These are phyloP conservation scores for Microplitis demolitor DNA, from an alignment of 1,140 invertebrate genomes.

Conservation along the genomic window DNA sequence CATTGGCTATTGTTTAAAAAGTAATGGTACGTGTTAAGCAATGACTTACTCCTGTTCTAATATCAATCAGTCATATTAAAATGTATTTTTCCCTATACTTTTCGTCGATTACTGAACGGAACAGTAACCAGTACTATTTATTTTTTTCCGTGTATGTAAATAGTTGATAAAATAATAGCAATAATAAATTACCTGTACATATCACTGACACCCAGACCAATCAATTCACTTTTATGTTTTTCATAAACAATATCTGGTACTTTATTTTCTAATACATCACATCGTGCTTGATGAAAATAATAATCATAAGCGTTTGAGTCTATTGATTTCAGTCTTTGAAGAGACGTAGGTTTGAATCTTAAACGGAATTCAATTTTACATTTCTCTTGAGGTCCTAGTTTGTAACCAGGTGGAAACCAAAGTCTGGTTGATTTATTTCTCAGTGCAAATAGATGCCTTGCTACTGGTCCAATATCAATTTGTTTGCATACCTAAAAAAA, in stretches of 20 bases:
- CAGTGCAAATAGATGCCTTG: constrained; percentile 77
- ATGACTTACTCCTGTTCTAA: too few species aligned
- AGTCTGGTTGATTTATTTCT: constrained; percentile 65
- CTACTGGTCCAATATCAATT: constrained; percentile 74
- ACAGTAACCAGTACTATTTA: too few species aligned
- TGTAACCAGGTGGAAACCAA: constrained; percentile 67
- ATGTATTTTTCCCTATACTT: too few species aligned
- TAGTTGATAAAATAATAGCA: not conserved
- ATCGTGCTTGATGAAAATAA: constrained; percentile 82
- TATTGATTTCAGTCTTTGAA: constrained; percentile 69
- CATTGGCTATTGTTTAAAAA: too few species aligned
- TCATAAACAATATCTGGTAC: constrained; percentile 79
- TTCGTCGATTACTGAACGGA: too few species aligned
- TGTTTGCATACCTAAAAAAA: constrained; percentile 66
- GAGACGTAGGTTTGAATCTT: constrained; percentile 73
- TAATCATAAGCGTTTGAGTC: constrained; percentile 81
- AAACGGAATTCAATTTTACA: constrained; percentile 75
- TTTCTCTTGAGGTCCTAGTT: constrained; percentile 60
- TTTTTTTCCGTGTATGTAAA: too few species aligned
- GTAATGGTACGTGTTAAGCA: too few species aligned
- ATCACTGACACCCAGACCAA: constrained; percentile 83
- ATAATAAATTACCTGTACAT: constrained; percentile 69
- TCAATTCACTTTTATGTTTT: constrained; percentile 73
- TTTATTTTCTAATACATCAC: constrained; percentile 78
- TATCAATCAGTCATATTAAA: too few species aligned